Percentiles rank a stretch among this genome's conserved stretches.
phyloP scores from a whole-genome alignment of 2,797 vertebrate species.

The Steatocranus sp. region DNA sequence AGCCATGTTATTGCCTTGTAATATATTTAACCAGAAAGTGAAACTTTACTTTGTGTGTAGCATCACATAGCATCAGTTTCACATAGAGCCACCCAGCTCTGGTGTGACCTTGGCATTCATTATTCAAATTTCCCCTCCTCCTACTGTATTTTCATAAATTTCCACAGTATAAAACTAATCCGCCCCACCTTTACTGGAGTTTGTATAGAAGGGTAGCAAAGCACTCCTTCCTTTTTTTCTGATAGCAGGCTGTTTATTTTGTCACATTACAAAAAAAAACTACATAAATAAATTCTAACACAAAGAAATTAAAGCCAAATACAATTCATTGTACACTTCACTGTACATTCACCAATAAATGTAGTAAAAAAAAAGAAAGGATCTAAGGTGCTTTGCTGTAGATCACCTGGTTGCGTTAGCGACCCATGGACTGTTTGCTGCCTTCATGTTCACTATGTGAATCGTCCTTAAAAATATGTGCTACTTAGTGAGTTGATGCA shows the following conservation, averaged over 20 bases:
- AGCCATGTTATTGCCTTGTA: neutral
- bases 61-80: neutral
- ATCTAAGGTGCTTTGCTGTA: neutral
- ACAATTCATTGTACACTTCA: neutral
- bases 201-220: neutral
- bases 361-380: neutral
- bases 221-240: neutral
- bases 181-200: neutral
- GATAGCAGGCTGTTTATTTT: neutral
- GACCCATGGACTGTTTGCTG: neutral
- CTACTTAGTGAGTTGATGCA: neutral
- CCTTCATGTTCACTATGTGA: neutral
- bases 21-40: neutral
- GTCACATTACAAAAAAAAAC: neutral
- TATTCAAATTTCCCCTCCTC: constrained; percentile 9
- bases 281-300: neutral
- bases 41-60: neutral
- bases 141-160: constrained; percentile 20
- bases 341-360: neutral
- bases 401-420: neutral
- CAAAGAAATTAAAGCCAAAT: neutral
- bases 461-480: neutral
- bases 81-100: neutral
- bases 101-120: constrained; percentile 12
- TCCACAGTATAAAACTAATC: neutral